phyloP scores from a whole-genome alignment of 64 coral and sea anemone species.

The Montipora sp. region DNA sequence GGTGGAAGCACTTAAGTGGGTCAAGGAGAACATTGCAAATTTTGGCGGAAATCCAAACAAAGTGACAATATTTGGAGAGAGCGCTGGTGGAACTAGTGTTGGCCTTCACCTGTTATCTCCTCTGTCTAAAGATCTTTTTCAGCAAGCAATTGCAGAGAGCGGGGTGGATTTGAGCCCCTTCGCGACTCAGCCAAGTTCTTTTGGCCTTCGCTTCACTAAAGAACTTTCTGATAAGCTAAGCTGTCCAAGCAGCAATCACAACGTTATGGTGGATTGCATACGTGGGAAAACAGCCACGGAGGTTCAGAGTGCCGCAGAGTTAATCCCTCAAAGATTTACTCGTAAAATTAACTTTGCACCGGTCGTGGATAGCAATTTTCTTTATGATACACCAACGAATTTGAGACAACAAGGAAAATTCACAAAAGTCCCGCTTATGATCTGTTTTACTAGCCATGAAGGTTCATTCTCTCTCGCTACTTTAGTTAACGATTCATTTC shows the following conservation, averaged over 20 bases:
- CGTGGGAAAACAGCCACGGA: neutral
- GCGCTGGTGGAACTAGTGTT: constrained; percentile 46
- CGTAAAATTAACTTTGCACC: constrained; percentile 35
- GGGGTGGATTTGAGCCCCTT: constrained; percentile 46
- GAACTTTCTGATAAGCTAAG: constrained; percentile 14
- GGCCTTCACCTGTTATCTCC: constrained; percentile 43
- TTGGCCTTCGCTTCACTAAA: neutral
- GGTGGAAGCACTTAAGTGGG: constrained; percentile 19
- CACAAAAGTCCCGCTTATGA: constrained; percentile 52
- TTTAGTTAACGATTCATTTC: neutral
- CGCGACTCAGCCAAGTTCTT: neutral
- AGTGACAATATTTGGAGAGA: constrained; percentile 54
- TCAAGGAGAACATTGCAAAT: neutral
- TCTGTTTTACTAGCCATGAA: constrained; percentile 75
- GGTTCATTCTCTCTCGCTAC: neutral
- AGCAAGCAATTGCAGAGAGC: constrained; percentile 52
- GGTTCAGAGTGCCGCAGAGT: constrained; percentile 42
- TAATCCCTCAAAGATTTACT: neutral
- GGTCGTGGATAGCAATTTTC: constrained; percentile 54
- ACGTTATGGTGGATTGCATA: neutral
- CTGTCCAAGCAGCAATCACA: neutral
- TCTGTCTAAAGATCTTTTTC: constrained; percentile 35
- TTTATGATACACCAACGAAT: constrained; percentile 53
- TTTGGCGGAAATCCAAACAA: constrained; percentile 33
- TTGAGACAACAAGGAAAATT: constrained; percentile 53